Conservation (phyloP, 2,113 vertebrate species). For the Chloropsis cyanopogon region DNA sequence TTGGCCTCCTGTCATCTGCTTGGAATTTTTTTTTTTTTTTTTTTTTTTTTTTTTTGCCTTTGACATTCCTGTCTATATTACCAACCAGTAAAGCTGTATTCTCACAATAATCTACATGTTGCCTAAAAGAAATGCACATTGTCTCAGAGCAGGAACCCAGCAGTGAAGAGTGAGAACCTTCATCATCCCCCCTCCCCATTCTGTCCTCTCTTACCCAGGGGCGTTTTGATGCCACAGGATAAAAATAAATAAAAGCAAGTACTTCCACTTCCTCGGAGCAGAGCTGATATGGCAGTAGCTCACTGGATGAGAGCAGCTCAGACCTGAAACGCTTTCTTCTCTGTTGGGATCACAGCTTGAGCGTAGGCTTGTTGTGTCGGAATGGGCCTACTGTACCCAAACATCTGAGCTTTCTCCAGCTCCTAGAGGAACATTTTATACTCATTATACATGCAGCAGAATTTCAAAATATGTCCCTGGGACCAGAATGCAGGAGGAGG, state of each 20-base stretch:
- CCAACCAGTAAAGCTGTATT: not conserved
- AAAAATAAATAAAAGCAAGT: slow-evolving; percentile 62
- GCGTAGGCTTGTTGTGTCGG: slow-evolving; percentile 75
- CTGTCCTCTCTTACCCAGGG: not conserved
- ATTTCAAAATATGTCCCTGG: slow-evolving; percentile 68
- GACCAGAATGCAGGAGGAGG: slow-evolving; percentile 68
- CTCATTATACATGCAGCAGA: slow-evolving; percentile 73
- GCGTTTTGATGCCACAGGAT: not conserved
- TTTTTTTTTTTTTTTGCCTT: not conserved
- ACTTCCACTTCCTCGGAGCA: slow-evolving; percentile 10
- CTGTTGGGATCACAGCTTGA: slow-evolving; percentile 74
- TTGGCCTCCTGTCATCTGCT: not conserved
- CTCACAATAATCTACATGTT: not conserved
- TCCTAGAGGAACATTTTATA: slow-evolving; percentile 73
- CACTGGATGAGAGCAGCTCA: slow-evolving; percentile 69
- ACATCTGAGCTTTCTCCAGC: slow-evolving; percentile 72
- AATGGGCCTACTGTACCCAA: slow-evolving; percentile 74
- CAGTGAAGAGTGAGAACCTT: not conserved
- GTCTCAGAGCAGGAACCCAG: not conserved
- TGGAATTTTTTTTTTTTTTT: not conserved
- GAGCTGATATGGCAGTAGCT: slow-evolving; percentile 50
- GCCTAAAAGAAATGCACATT: not conserved
- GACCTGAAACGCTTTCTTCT: slow-evolving; percentile 68
- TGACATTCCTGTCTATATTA: not conserved
- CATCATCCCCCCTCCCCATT: not conserved